Evolutionary conservation across 2,797 vertebrate genomes (phyloP).

Genomic region (Rousettus madagascariensis): DNA sequence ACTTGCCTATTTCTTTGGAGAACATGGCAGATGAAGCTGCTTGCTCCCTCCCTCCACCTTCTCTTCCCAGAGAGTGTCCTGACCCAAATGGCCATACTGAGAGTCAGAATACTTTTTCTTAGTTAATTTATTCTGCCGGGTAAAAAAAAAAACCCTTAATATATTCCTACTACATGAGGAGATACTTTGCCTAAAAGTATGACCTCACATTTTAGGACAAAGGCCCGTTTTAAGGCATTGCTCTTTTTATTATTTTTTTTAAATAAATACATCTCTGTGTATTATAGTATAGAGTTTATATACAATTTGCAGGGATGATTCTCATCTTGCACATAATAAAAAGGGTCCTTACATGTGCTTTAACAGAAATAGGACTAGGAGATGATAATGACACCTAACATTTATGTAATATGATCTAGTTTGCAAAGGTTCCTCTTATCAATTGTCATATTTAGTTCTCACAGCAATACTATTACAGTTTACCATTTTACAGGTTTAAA

Average conservation of each 20-base stretch:
- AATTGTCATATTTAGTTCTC: slow-evolving; percentile 8
- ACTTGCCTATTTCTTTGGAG: slow-evolving; percentile 3
- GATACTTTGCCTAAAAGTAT: neutral
- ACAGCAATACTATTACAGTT: neutral
- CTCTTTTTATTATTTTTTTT: neutral
- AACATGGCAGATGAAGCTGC: neutral
- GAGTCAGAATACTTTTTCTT: slow-evolving; percentile 12
- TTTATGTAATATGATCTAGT: slow-evolving; percentile 8
- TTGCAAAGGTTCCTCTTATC: slow-evolving; percentile 5
- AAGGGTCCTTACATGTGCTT: neutral
- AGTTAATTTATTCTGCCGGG: neutral
- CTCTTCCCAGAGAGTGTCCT: neutral
- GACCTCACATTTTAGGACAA: slow-evolving; percentile 25
- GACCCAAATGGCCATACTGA: neutral
- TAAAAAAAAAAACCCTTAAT: neutral
- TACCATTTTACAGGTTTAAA: slow-evolving; percentile 5
- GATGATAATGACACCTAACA: neutral
- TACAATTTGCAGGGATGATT: neutral
- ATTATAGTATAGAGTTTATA: slow-evolving; percentile 26
- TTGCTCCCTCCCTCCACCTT: neutral
- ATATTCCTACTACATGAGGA: neutral
- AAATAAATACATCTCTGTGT: neutral
- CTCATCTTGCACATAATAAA: neutral
- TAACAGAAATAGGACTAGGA: neutral
- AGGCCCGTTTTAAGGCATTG: slow-evolving; percentile 5